phyloP scores from a whole-genome alignment of 2,888 invertebrate species.

The Drosophila demipolita region DNA sequence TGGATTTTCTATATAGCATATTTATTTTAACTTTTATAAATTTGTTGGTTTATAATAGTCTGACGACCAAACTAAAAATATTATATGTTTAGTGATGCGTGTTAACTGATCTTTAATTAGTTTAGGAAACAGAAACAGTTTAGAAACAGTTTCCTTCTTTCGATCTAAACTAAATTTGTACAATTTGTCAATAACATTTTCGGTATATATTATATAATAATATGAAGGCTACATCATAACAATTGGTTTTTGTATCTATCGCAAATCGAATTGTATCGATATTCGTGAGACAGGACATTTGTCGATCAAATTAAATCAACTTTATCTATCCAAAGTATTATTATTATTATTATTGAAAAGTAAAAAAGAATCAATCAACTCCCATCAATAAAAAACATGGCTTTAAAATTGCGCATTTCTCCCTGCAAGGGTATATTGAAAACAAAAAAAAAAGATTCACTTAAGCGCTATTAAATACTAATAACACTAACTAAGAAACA shows the following conservation, averaged over 20 bases:
- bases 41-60: neutral
- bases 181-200: neutral
- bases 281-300: neutral
- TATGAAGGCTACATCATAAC: too few relatives aligned
- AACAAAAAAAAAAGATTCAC: neutral
- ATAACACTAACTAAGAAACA: slow-evolving; percentile 41
- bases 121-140: neutral
- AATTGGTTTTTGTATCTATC: neutral
- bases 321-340: too few relatives aligned
- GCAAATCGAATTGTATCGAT: neutral
- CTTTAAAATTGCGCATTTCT: neutral
- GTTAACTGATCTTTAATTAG: neutral
- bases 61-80: too few relatives aligned
- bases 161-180: neutral
- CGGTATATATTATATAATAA: too few relatives aligned
- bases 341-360: neutral
- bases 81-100: too few relatives aligned
- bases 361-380: neutral
- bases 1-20: neutral
- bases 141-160: neutral
- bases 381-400: neutral
- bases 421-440: slow-evolving; percentile 6
- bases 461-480: slow-evolving; percentile 33
- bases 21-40: neutral
- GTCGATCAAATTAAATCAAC: too few relatives aligned